These are phyloP conservation scores for Pogoniulus pusillus DNA, from an alignment of 2,797 vertebrate genomes.

Conservation along the genomic window DNA sequence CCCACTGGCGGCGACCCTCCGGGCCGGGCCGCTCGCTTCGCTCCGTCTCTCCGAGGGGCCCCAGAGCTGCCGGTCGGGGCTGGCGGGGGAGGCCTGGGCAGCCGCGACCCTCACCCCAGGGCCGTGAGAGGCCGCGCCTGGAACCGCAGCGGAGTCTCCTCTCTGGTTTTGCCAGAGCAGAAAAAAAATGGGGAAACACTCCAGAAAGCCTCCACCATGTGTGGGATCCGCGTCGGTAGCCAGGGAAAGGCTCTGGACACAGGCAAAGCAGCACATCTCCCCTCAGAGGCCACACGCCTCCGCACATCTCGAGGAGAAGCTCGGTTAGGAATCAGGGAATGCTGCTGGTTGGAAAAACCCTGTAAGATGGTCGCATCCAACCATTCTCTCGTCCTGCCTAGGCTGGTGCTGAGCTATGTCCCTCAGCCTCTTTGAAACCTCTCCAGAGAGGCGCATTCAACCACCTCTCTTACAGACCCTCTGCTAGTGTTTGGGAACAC, in stretches of 20 bases:
- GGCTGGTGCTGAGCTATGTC: too few species aligned
- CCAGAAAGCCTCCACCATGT: rapidly evolving
- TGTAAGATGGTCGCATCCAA: too few species aligned
- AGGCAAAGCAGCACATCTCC: rapidly evolving
- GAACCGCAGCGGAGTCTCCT: rapidly evolving
- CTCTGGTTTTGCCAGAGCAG: rapidly evolving
- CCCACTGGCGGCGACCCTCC: neutral
- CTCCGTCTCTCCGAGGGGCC: neutral
- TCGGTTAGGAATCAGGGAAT: neutral
- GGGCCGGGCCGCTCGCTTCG: neutral
- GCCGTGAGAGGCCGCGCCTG: neutral
- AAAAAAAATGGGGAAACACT: rapidly evolving
- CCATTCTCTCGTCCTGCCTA: too few species aligned
- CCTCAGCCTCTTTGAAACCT: too few species aligned
- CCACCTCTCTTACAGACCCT: too few species aligned
- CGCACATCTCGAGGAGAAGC: neutral
- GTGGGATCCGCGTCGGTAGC: rapidly evolving
- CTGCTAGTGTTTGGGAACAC: too few species aligned
- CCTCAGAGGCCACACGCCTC: rapidly evolving
- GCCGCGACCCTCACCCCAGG: neutral
- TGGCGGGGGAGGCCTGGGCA: too few species aligned
- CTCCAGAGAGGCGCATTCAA: too few species aligned
- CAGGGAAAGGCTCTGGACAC: rapidly evolving
- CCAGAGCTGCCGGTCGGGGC: neutral
- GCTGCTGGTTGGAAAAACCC: too few species aligned